These are phyloP conservation scores for Benitochromis conjunctus DNA, from an alignment of 2,113 vertebrate species.

Conservation along the genomic window DNA sequence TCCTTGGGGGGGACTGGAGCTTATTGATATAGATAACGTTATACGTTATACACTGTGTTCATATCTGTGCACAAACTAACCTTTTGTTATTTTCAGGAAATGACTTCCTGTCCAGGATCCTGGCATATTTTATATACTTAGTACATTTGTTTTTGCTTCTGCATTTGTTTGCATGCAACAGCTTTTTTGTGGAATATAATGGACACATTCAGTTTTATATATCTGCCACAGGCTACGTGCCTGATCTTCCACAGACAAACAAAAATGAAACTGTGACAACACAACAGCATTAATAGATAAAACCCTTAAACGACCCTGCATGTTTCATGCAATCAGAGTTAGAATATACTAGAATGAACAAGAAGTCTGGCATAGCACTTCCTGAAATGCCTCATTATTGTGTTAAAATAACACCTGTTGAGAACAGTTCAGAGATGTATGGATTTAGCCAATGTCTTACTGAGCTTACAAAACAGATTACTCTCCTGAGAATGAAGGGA, in stretches of 20 bases:
- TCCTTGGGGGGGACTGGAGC: background rate
- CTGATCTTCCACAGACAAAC: background rate
- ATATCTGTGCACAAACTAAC: background rate
- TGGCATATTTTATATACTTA: background rate
- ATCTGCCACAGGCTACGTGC: background rate
- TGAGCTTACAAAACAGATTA: slow-evolving; percentile 25
- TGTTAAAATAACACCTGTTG: background rate
- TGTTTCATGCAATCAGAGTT: background rate
- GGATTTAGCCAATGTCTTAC: background rate
- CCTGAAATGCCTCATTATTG: background rate
- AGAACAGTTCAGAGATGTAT: background rate
- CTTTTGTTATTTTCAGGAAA: background rate
- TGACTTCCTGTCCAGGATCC: background rate
- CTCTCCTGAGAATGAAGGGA: slow-evolving; percentile 25
- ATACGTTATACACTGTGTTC: background rate
- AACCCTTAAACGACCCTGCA: background rate
- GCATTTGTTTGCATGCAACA: background rate
- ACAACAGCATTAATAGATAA: background rate
- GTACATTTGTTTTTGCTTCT: background rate
- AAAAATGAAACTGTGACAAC: background rate
- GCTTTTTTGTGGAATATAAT: background rate
- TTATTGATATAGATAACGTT: too few relatives aligned
- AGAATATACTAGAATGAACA: background rate
- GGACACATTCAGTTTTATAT: background rate
- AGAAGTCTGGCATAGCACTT: background rate